Evolutionary conservation across 2,888 invertebrate species (phyloP), one percentile per base, ranked within the genome.

Genomic region (Cryptus armator): DNA sequence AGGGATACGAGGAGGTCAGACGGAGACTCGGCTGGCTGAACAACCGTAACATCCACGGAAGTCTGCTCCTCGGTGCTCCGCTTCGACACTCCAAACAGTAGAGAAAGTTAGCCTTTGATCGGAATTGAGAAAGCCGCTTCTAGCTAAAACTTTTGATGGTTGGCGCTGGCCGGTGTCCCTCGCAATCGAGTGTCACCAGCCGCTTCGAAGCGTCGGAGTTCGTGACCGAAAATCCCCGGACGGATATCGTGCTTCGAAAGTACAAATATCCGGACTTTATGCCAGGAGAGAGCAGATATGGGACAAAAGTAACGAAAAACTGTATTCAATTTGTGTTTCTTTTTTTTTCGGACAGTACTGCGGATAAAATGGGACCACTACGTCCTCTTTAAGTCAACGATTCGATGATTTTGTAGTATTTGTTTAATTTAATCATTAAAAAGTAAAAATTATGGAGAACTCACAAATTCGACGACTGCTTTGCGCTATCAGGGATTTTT

Each of bases 31-130:
- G 83, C 37, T 83, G 64, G 71, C 43, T 80, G 79, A 83, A 70
- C 83, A 80, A 66, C 68, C 68, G 79, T 74, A 79, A 83, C 78
- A 83, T 83, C 56, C 70, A 72, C 68, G 64, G 62, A 64, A 74
- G 74, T 74, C 46, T 59, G 72, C 72, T 62, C 43, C 72, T 32
- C 37, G 72, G 59, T 44, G 56, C 56, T 46, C 19, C 29, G 66
- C 75, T 67, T 24, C 51, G 72, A 80, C 72, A 74, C 59, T 78
- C 67, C 74, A 78, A 83, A 84, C 84, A 84, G 67, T 77, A 48
- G 74, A 53, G 19, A 81, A 84, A 84, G 77, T 81, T 81, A 46
- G 68, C 81, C 77, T 84, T 81, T 84, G 84, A 84, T 84, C 81
- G 81, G 81, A 72, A 70, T 51, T 76, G 79, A 79, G 79, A 79